phyloP scores from a whole-genome alignment of 2,888 invertebrate species.

The Clitarchus hookeri region DNA sequence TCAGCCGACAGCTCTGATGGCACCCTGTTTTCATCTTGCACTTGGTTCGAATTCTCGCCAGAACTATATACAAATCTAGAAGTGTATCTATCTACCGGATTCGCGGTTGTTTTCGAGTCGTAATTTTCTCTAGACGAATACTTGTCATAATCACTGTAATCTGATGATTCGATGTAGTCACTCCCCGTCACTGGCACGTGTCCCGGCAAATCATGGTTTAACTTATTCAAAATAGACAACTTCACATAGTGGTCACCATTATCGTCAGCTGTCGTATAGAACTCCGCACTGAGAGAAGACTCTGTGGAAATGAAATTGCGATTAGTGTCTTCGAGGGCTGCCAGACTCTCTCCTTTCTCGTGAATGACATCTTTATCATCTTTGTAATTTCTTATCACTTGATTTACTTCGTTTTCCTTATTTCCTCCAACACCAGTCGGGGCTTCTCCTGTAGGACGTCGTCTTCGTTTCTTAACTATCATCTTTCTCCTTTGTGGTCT shows the following conservation, averaged over 20 bases:
- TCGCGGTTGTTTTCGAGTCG: background rate
- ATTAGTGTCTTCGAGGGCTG: slow-evolving; percentile 16
- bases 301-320: slow-evolving; percentile 21
- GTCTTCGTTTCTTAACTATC: slow-evolving; percentile 22
- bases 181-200: background rate
- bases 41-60: background rate
- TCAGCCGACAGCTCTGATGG: background rate
- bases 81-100: background rate
- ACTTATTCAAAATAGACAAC: background rate
- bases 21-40: background rate
- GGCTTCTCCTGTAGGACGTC: slow-evolving; percentile 23
- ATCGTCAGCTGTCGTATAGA: slow-evolving; percentile 25
- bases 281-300: slow-evolving; percentile 23
- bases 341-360: slow-evolving; percentile 20
- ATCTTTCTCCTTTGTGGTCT: background rate
- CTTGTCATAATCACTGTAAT: slow-evolving; percentile 12
- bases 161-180: background rate
- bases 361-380: background rate
- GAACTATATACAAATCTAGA: background rate
- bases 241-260: slow-evolving; percentile 26
- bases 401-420: slow-evolving; percentile 26
- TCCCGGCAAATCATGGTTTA: background rate
- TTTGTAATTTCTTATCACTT: background rate
- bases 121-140: background rate
- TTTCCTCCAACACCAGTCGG: background rate